Evolutionary conservation across 2,113 vertebrate species (phyloP).

Genomic region (Machaerirhynchus nigripectus): DNA sequence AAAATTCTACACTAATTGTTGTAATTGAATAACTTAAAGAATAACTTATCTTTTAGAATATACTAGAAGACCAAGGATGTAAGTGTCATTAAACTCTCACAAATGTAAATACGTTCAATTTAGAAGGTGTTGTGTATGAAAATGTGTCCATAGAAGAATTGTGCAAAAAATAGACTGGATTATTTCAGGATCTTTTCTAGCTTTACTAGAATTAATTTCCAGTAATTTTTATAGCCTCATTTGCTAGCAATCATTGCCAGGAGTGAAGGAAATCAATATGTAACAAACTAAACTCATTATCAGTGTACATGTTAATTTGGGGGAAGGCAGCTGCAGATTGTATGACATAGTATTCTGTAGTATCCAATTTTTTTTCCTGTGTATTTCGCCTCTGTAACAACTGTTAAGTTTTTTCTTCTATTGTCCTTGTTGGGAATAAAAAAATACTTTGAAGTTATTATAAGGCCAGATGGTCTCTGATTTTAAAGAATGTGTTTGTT

Average conservation of each 20-base stretch:
- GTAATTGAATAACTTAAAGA: background rate
- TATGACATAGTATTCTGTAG: background rate
- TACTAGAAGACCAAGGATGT: background rate
- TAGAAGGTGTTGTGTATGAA: background rate
- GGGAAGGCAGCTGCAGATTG: constrained; percentile 1
- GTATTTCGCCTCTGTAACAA: background rate
- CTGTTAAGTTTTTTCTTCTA: background rate
- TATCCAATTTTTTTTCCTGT: background rate
- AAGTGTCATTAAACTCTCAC: background rate
- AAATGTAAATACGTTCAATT: background rate
- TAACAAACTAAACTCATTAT: background rate
- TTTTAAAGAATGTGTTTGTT: background rate
- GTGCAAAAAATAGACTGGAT: background rate
- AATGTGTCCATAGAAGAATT: background rate
- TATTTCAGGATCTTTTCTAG: background rate
- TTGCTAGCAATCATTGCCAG: background rate
- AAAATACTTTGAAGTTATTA: background rate
- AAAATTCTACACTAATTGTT: background rate
- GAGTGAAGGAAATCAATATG: background rate
- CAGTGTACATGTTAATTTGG: background rate
- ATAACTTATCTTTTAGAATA: background rate
- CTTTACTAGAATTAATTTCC: background rate
- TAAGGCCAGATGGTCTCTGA: background rate
- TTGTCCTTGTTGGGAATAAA: background rate
- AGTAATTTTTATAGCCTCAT: background rate